Evolutionary conservation across 2,113 vertebrate species (phyloP).

Genomic region (Cyanistes caeruleus): DNA sequence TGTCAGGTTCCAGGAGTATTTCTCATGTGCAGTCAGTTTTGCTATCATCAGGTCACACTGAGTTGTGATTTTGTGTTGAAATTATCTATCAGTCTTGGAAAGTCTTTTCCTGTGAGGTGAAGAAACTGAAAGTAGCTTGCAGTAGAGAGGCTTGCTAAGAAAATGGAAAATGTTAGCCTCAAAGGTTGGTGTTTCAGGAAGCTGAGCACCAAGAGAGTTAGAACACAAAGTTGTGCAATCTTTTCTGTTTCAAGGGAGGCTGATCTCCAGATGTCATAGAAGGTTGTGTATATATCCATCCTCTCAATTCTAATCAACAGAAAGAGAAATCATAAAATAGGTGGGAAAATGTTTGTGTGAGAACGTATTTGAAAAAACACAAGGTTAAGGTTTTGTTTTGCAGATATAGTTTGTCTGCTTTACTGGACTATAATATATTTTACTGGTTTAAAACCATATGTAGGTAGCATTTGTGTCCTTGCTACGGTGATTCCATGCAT

Average conservation of each 20-base stretch:
- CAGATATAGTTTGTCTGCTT: neutral
- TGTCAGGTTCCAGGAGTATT: neutral
- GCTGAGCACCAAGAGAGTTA: neutral
- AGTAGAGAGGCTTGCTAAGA: neutral
- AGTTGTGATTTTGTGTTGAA: neutral
- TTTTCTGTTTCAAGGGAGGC: neutral
- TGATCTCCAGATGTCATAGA: neutral
- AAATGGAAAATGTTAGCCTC: constrained; percentile 9
- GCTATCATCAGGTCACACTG: neutral
- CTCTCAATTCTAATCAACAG: neutral
- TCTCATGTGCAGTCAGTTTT: neutral
- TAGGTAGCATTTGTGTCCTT: neutral
- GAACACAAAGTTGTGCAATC: neutral
- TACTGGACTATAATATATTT: neutral
- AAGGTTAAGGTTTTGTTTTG: neutral
- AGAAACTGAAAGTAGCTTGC: neutral
- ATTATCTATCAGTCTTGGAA: neutral
- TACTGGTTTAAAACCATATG: neutral
- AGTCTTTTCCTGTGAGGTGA: neutral
- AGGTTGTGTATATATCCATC: neutral
- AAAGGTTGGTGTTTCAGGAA: neutral
- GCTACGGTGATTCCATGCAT: neutral
- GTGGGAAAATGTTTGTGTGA: neutral
- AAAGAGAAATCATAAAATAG: neutral
- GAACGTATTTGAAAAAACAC: neutral